These are phyloP conservation scores for Pheosia gnoma DNA, from an alignment of 2,888 invertebrate species.

Conservation along the genomic window DNA sequence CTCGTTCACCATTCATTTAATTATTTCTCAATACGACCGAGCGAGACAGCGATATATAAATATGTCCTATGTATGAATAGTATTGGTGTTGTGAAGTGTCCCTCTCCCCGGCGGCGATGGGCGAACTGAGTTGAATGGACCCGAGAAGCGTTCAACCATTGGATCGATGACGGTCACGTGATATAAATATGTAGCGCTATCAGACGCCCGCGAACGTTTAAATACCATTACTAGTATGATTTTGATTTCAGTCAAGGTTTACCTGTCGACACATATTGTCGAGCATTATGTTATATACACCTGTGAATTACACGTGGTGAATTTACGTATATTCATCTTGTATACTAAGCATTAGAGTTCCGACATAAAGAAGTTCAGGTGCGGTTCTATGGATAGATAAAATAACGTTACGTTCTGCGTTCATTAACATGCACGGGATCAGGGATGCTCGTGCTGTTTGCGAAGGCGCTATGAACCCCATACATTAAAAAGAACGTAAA, in stretches of 20 bases:
- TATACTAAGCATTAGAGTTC: too few species aligned
- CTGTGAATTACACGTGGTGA: too few species aligned
- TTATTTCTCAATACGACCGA: conserved; percentile 77
- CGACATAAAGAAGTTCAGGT: too few species aligned
- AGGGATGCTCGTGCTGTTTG: too few species aligned
- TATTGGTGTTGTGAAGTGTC: conserved; percentile 79
- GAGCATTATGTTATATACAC: too few species aligned
- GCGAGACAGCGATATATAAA: conserved; percentile 73
- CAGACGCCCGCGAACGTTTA: conserved; percentile 52
- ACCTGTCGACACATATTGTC: too few species aligned
- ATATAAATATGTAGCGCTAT: conserved; percentile 67
- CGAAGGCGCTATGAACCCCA: too few species aligned
- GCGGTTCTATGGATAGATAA: too few species aligned
- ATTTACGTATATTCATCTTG: too few species aligned
- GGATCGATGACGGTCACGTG: conserved; percentile 84
- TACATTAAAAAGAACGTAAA: too few species aligned
- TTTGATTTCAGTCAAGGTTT: not conserved
- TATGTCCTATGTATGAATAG: conserved; percentile 82
- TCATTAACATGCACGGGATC: too few species aligned
- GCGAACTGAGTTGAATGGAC: conserved; percentile 83
- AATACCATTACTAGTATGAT: not conserved
- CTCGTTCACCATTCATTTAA: conserved; percentile 81
- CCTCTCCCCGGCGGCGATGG: conserved; percentile 69
- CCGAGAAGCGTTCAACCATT: conserved; percentile 83
- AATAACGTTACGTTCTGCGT: too few species aligned